Conservation (phyloP, 2,113 vertebrate genomes). For the Semicossyphus pulcher region DNA sequence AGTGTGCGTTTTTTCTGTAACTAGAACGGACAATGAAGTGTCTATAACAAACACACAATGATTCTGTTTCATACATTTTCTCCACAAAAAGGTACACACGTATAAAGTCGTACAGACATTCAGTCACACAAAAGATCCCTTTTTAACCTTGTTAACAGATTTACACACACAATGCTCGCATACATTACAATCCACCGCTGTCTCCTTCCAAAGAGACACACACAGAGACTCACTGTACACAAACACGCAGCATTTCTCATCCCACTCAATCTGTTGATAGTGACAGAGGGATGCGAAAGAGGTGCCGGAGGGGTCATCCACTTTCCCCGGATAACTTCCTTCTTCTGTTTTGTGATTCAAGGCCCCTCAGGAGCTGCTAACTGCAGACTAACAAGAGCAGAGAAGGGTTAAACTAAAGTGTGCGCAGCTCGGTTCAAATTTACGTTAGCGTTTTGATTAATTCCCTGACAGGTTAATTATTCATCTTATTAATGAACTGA, state of each 20-base stretch:
- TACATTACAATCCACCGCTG: neutral
- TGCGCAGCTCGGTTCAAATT: constrained; percentile 35
- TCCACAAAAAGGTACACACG: neutral
- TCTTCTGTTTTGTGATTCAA: constrained; percentile 5
- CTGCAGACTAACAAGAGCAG: neutral
- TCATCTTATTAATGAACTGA: constrained; percentile 75
- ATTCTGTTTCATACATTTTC: neutral
- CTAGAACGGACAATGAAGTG: neutral
- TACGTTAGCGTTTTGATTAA: constrained; percentile 69
- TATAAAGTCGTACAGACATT: too few relatives aligned
- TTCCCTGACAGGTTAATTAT: constrained; percentile 73
- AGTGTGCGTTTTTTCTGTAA: constrained; percentile 15
- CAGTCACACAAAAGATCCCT: too few relatives aligned
- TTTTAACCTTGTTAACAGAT: too few relatives aligned
- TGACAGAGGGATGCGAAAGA: constrained; percentile 8
- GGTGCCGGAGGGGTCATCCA: constrained; percentile 5
- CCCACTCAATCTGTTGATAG: constrained; percentile 17
- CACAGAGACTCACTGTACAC: too few relatives aligned
- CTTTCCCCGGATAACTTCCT: constrained; percentile 10
- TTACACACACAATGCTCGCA: neutral
- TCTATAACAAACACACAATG: neutral
- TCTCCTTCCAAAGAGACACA: constrained; percentile 3
- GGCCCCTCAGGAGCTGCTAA: constrained; percentile 10
- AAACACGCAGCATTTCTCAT: too few relatives aligned
- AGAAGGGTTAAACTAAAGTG: constrained; percentile 46